Conservation (phyloP, 2,888 invertebrate genomes). For the Apeira syringaria region DNA sequence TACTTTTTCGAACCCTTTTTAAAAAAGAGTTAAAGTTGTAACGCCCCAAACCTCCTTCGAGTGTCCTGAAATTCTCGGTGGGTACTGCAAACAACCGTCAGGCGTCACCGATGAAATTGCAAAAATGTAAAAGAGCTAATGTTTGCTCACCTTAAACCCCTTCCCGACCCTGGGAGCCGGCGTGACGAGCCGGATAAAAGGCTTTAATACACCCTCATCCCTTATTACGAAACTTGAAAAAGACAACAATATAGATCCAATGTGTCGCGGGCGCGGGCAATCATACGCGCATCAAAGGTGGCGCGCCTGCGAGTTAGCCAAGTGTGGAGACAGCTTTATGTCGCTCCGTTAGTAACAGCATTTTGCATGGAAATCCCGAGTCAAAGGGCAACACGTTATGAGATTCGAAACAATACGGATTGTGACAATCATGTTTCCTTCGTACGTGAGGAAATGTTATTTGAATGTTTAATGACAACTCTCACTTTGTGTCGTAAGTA, state of each 20-base stretch:
- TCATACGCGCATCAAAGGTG: conserved; percentile 83
- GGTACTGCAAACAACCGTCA: conserved; percentile 71
- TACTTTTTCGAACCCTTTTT: conserved; percentile 62
- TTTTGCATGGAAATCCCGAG: conserved; percentile 64
- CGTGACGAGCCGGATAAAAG: conserved; percentile 84
- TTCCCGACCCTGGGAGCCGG: conserved; percentile 75
- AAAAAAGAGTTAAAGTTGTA: conserved; percentile 69
- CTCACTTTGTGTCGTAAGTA: conserved; percentile 54
- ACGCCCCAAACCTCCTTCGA: conserved; percentile 60
- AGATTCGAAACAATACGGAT: conserved; percentile 79
- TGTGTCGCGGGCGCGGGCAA: conserved; percentile 83
- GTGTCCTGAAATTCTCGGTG: conserved; percentile 46
- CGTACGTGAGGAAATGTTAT: conserved; percentile 72
- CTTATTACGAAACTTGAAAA: conserved; percentile 84
- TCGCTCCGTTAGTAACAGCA: conserved; percentile 61
- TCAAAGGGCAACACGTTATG: conserved; percentile 80
- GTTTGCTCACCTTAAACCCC: conserved; percentile 83
- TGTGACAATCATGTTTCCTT: conserved; percentile 79
- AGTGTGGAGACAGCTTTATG: conserved; percentile 77
- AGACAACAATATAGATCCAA: conserved; percentile 83
- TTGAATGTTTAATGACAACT: conserved; percentile 77
- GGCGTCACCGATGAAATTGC: conserved; percentile 80
- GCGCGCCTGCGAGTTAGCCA: conserved; percentile 68
- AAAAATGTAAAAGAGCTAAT: conserved; percentile 84
- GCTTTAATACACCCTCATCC: conserved; percentile 84